A percentile compares a stretch with the other conserved stretches of the same genome.
Evolutionary conservation across 1,140 invertebrate species (phyloP).

Genomic region (Halotydeus destructor): DNA sequence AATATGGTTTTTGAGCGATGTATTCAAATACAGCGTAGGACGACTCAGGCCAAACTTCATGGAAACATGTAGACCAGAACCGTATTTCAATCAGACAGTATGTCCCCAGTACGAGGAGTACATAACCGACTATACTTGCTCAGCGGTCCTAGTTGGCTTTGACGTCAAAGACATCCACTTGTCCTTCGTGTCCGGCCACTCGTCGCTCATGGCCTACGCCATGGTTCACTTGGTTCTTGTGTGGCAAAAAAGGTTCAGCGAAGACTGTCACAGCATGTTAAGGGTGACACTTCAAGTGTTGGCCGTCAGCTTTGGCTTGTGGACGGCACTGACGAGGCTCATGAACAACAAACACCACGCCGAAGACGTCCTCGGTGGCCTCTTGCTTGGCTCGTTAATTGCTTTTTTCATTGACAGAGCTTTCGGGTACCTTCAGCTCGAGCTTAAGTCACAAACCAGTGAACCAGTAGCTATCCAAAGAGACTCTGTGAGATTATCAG

Average conservation of each 20-base stretch:
- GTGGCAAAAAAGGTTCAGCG: too few species aligned
- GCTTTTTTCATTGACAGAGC: slow-evolving; percentile 7
- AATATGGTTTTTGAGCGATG: too few species aligned
- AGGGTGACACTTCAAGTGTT: slow-evolving; percentile 9
- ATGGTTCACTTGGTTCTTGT: too few species aligned
- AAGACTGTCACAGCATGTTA: slow-evolving; percentile 26
- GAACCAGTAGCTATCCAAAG: too few species aligned
- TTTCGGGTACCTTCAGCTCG: too few species aligned
- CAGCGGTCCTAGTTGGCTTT: too few species aligned
- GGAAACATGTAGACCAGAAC: slow-evolving; percentile 32
- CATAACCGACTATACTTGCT: too few species aligned
- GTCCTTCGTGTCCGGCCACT: slow-evolving; percentile 32
- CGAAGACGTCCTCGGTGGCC: slow-evolving; percentile 53
- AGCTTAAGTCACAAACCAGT: too few species aligned
- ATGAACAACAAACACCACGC: slow-evolving; percentile 94
- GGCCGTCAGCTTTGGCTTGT: slow-evolving; percentile 22
- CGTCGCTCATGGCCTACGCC: slow-evolving; percentile 30
- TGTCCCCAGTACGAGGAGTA: too few species aligned
- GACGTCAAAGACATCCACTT: slow-evolving; percentile 24
- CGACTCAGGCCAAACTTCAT: slow-evolving; percentile 77
- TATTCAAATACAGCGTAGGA: slow-evolving; percentile 75
- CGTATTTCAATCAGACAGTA: too few species aligned
- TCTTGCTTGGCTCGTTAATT: slow-evolving; percentile 32
- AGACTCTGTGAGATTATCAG: too few species aligned
- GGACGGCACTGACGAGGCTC: slow-evolving; percentile 58